Evolutionary conservation across 2,888 invertebrate genomes (phyloP).

Genomic region (Octonoba sinensis): DNA sequence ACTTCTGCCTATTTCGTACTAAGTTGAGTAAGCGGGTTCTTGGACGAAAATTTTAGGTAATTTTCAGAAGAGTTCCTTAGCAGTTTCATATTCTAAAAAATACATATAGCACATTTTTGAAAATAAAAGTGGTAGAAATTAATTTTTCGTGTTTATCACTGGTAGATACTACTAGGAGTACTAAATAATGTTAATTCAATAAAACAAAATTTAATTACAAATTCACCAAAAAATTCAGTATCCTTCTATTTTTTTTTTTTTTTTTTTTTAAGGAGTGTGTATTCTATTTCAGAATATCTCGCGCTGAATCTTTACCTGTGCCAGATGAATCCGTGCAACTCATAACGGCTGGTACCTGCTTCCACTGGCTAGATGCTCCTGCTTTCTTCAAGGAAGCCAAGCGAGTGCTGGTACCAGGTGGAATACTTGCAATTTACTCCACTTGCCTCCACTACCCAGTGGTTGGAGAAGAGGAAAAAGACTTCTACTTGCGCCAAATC

Average conservation of each 20-base stretch:
- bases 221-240: too few relatives aligned
- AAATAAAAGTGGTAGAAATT: too few relatives aligned
- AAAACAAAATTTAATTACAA: too few relatives aligned
- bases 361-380: conserved; percentile 20
- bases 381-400: conserved; percentile 14
- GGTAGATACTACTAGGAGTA: too few relatives aligned
- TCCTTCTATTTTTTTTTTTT: not conserved
- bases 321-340: conserved; percentile 15
- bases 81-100: too few relatives aligned
- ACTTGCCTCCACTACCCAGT: conserved; percentile 1
- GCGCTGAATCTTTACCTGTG: conserved; percentile 10
- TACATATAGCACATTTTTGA: too few relatives aligned
- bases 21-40: too few relatives aligned
- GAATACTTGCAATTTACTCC: conserved; percentile 17
- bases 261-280: not conserved
- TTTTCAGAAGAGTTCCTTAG: too few relatives aligned
- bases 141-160: too few relatives aligned
- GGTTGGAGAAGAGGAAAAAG: not conserved
- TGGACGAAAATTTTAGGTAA: too few relatives aligned
- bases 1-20: too few relatives aligned
- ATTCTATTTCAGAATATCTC: not conserved
- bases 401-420: conserved; percentile 13
- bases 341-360: conserved; percentile 13
- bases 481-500: not conserved
- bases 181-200: too few relatives aligned